These are phyloP conservation scores for Helicoverpa zea DNA, from an alignment of 1,140 invertebrate species.

Conservation along the genomic window DNA sequence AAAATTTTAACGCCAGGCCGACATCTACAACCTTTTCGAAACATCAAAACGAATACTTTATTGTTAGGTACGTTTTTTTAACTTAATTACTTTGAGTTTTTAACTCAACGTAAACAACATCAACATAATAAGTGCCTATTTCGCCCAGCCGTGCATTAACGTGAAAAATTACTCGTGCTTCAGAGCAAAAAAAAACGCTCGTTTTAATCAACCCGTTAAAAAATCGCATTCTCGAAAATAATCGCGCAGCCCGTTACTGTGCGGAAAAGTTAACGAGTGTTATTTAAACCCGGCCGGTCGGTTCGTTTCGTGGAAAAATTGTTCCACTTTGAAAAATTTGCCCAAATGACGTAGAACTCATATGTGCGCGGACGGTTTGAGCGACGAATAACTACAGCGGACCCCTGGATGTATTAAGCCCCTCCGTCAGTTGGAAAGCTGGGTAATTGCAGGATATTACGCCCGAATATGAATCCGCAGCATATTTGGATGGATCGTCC, in stretches of 20 bases:
- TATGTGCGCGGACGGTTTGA: constrained; percentile 69
- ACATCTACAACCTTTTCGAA: constrained; percentile 1
- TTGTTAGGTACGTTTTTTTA: constrained; percentile 38
- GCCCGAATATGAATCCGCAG: constrained; percentile 46
- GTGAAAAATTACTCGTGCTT: constrained; percentile 64
- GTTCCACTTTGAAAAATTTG: constrained; percentile 79
- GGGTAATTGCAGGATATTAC: constrained; percentile 71
- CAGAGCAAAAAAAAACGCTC: constrained; percentile 61
- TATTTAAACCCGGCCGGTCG: constrained; percentile 74
- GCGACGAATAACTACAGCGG: constrained; percentile 63
- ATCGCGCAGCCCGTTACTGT: constrained; percentile 70
- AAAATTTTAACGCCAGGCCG: background rate
- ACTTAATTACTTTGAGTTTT: constrained; percentile 46
- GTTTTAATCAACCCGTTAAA: constrained; percentile 77
- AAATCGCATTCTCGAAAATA: constrained; percentile 79
- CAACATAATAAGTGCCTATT: constrained; percentile 58
- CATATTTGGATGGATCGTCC: constrained; percentile 43
- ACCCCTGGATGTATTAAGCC: constrained; percentile 70
- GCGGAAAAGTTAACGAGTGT: constrained; percentile 80
- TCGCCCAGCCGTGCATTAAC: constrained; percentile 59
- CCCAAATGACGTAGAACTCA: constrained; percentile 81
- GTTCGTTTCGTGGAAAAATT: constrained; percentile 70
- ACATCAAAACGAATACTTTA: constrained; percentile 36
- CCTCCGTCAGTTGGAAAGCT: constrained; percentile 66
- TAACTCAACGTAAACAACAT: constrained; percentile 46